phyloP scores from a whole-genome alignment of 2,888 invertebrate genomes.

The Rutpela maculata region DNA sequence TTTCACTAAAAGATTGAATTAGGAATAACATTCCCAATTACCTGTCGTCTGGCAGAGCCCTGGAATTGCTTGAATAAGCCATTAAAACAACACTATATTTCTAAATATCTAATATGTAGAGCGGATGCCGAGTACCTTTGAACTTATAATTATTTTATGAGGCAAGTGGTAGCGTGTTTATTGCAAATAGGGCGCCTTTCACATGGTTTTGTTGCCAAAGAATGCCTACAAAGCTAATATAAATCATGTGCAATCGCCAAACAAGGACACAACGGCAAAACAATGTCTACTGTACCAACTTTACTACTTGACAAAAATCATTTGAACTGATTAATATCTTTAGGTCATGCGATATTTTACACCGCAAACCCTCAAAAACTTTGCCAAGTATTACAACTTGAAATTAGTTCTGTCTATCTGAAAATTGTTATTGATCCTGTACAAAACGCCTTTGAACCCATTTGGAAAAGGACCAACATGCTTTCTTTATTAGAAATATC shows the following conservation, averaged over 20 bases:
- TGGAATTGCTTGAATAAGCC: background rate
- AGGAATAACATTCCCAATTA: conserved; percentile 4
- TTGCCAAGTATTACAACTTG: background rate
- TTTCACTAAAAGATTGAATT: conserved; percentile 12
- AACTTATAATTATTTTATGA: background rate
- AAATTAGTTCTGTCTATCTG: conserved; percentile 3
- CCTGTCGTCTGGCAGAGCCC: no score
- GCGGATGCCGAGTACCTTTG: background rate
- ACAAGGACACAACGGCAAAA: background rate
- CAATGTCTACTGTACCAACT: conserved; percentile 1
- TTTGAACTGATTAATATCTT: conserved; percentile 7
- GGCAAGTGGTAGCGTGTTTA: background rate
- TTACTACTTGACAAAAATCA: conserved; percentile 7
- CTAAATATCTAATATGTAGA: no score
- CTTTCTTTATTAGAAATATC: no score
- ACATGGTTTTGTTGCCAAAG: background rate
- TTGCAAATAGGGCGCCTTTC: background rate
- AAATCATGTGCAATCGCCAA: conserved; percentile 1
- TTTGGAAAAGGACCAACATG: background rate
- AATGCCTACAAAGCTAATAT: background rate
- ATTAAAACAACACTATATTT: no score
- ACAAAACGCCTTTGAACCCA: background rate
- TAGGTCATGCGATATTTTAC: background rate
- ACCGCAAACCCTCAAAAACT: background rate
- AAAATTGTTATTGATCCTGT: background rate